Evolutionary conservation across 2,113 vertebrate genomes (phyloP).

Genomic region (Nesoenas mayeri): DNA sequence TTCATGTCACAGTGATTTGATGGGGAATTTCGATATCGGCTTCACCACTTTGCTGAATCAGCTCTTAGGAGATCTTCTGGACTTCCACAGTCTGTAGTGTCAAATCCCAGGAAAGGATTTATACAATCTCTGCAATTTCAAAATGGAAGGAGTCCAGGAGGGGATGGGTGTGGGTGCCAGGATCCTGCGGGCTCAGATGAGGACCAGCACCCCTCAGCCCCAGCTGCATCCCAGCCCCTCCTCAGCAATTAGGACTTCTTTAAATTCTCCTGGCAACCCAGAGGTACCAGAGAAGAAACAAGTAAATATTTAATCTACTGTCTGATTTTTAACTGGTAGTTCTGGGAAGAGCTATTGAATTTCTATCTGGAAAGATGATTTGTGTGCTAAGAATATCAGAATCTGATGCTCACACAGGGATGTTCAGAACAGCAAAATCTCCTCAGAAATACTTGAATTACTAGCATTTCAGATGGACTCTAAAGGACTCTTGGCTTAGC

Average conservation of each 20-base stretch:
- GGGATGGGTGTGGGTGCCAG: accelerated
- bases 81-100: neutral
- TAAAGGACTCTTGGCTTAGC: neutral
- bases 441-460: neutral
- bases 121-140: accelerated
- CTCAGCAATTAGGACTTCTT: neutral
- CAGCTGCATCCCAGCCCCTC: neutral
- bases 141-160: accelerated
- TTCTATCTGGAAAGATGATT: slow-evolving; percentile 1
- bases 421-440: neutral
- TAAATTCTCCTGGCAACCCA: slow-evolving; percentile 26
- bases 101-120: neutral
- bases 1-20: neutral
- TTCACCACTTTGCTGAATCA: neutral
- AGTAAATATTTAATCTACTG: slow-evolving; percentile 59
- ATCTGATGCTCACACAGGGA: neutral
- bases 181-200: accelerated
- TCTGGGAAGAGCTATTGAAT: slow-evolving; percentile 16
- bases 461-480: neutral
- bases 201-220: neutral
- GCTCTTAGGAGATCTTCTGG: neutral
- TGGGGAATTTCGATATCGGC: neutral
- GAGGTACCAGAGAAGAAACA: neutral
- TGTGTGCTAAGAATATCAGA: slow-evolving; percentile 18
- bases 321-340: slow-evolving; percentile 25